Percentiles rank a stretch among this genome's conserved stretches.
Conservation (phyloP, 2,113 vertebrate genomes). For the Misgurnus anguillicaudatus region DNA sequence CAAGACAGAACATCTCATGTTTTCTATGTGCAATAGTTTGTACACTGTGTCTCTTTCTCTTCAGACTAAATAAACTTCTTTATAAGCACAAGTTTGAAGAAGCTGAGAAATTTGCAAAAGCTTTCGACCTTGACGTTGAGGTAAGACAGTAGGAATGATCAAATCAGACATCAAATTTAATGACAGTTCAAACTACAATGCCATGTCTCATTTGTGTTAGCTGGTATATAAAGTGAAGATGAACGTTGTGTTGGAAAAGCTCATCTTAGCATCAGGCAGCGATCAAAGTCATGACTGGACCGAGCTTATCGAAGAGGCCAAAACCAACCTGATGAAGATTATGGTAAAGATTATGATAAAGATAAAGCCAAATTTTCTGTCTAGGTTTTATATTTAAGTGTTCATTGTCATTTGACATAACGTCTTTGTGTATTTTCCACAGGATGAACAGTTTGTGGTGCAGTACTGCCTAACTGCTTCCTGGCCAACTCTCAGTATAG, state of each 20-base stretch:
- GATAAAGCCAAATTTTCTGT: too few relatives aligned
- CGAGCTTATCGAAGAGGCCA: constrained; percentile 85
- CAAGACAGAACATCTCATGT: too few relatives aligned
- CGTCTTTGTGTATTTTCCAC: not conserved
- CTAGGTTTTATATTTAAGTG: not conserved
- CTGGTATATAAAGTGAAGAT: constrained; percentile 95
- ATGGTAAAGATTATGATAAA: constrained; percentile 68
- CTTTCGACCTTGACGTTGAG: constrained; percentile 93
- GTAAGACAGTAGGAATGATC: constrained; percentile 62
- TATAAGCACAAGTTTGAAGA: constrained; percentile 94
- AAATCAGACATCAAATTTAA: not conserved
- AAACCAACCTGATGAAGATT: constrained; percentile 88
- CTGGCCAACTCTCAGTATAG: constrained; percentile 88
- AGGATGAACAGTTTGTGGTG: constrained; percentile 92
- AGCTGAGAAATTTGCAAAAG: constrained; percentile 91
- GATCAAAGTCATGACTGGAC: constrained; percentile 72
- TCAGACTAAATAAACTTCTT: constrained; percentile 90
- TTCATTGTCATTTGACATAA: not conserved
- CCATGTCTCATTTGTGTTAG: constrained; percentile 63
- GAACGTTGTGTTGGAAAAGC: constrained; percentile 85
- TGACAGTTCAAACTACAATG: not conserved
- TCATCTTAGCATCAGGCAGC: constrained; percentile 79
- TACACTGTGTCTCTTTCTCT: not conserved
- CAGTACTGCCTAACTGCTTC: constrained; percentile 89
- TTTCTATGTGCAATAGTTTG: not conserved